Percentiles rank a stretch among this genome's conserved stretches.
Evolutionary conservation across 2,797 vertebrate genomes (phyloP).

Genomic region (Eulemur rubriventer): DNA sequence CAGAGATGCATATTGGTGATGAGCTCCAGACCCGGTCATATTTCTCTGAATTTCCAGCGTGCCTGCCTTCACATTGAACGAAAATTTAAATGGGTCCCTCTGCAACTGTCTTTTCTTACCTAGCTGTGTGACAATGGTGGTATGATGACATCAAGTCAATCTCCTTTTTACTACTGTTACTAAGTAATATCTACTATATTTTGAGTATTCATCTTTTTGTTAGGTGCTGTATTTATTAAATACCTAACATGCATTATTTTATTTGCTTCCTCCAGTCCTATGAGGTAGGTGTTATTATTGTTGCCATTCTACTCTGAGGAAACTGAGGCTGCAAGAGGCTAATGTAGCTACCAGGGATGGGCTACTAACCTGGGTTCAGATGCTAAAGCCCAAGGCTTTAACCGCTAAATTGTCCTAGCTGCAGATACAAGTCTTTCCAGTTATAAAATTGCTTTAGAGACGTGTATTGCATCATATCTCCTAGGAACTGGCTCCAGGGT

Average conservation of each 20-base stretch:
- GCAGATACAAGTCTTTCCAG: background rate
- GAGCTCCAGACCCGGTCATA: background rate
- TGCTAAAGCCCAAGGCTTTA: background rate
- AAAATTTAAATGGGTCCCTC: background rate
- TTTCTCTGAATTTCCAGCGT: background rate
- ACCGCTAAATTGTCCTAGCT: background rate
- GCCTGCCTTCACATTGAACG: background rate
- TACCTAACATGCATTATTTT: background rate
- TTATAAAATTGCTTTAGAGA: background rate
- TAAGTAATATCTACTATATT: background rate
- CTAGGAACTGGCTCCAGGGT: background rate
- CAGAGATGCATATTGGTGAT: background rate
- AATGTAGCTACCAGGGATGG: background rate
- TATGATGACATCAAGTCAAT: background rate
- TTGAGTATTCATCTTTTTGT: background rate
- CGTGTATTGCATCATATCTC: background rate
- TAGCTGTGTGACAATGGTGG: background rate
- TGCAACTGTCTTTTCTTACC: background rate
- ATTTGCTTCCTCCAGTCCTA: background rate
- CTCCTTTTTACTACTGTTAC: background rate
- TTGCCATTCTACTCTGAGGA: background rate
- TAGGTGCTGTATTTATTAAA: background rate
- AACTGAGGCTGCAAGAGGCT: background rate
- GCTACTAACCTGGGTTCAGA: background rate
- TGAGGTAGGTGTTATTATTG: background rate